Base-by-base conservation (phyloP, 2,113 vertebrate genomes). In the Acanthochromis polyacanthus region DNA sequence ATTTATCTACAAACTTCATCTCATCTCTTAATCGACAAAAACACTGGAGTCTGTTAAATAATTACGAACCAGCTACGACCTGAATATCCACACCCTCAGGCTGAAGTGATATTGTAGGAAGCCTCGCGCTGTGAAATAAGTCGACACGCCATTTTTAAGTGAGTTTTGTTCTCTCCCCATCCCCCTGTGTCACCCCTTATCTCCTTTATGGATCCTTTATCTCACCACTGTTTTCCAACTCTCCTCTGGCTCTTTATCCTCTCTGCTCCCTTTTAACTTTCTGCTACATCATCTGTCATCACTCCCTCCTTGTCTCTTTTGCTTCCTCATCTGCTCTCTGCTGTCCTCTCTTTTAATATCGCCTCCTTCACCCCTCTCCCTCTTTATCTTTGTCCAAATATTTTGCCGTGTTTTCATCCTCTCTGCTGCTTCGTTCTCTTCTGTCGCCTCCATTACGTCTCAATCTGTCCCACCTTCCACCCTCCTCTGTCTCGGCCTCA, bases 141-240 rank as follows among this genome's bases (percentile, higher is more conserved):
- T 66, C 74, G 48, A 28, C 17, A 32, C 76, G 53, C 53, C 51
- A 53, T 83, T 63, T 25, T 77, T 71, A 80, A 83, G 69, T 86
- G 28, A 64, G 11, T 71, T 28, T 81, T 76, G 56, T 88, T 84
- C 56, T 82, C 58, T 70, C 40, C 63, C 73, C 60, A 20, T 68
- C 52, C 76, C 64, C 69, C 78, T 55, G 65, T 67, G 57, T 80
- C 80, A 22, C 30, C 79, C 25, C 51, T 69, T 62, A 64, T 77
- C 81, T 62, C 28, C 70, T 51, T n/a, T 14, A 73, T 84, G 71
- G 22, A 71, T 83, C 68, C 61, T 63, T 22, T 46, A 78, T 76
- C 74, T 87, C 74, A 1, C 46, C 63, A 7, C 73, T 56, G 3
- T 71, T 70, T 68, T 36, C 67, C 73, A 10, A 51, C 69, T 82